Conservation (phyloP, 2,113 vertebrate species). For the Callaeas wilsoni region DNA sequence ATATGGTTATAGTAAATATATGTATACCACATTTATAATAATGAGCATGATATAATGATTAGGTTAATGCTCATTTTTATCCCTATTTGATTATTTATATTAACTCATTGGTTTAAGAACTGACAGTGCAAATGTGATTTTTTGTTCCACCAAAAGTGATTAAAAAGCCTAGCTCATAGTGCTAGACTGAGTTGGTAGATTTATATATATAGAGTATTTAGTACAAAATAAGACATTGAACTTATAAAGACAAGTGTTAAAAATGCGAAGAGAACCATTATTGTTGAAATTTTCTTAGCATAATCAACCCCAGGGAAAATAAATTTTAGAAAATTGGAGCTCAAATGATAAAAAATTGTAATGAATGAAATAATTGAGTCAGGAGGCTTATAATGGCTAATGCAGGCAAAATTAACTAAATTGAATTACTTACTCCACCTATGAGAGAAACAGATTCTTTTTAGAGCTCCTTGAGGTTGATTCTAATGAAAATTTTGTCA, state of each 20-base stretch:
- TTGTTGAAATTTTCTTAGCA: neutral
- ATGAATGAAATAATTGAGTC: neutral
- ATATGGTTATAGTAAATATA: too few species aligned
- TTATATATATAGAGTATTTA: neutral
- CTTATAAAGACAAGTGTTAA: neutral
- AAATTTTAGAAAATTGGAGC: neutral
- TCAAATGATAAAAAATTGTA: neutral
- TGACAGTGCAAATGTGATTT: neutral
- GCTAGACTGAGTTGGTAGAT: neutral
- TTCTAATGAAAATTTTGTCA: neutral
- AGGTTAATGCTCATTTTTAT: neutral
- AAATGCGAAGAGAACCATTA: neutral
- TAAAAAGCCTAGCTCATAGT: neutral
- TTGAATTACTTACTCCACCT: neutral
- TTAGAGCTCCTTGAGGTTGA: neutral
- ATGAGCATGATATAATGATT: neutral
- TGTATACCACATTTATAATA: too few species aligned
- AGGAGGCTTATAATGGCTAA: neutral
- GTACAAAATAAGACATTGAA: neutral
- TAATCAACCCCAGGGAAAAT: neutral
- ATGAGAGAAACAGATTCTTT: neutral
- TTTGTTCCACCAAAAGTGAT: neutral
- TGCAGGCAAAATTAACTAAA: neutral
- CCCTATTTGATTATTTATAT: neutral
- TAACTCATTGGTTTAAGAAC: neutral